These are phyloP conservation scores for Cygnus atratus DNA, from an alignment of 2,113 vertebrate genomes.

Conservation along the genomic window DNA sequence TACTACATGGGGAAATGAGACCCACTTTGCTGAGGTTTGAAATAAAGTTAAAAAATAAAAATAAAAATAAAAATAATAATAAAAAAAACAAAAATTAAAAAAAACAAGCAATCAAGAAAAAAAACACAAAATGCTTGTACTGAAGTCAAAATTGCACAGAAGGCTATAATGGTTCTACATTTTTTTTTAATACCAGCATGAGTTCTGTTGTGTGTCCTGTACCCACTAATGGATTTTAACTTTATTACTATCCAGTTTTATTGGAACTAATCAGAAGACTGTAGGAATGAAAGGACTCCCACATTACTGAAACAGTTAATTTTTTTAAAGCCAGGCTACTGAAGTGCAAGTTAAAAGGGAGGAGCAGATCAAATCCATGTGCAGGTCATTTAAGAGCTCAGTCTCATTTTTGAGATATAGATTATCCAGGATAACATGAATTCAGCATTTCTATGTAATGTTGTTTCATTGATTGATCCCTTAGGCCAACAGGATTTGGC, in stretches of 20 bases:
- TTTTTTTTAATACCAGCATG: neutral
- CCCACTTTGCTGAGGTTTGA: rapidly evolving
- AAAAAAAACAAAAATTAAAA: neutral
- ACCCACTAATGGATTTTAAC: conserved; percentile 69
- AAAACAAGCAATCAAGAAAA: neutral
- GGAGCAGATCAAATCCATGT: conserved; percentile 68
- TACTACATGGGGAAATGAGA: neutral
- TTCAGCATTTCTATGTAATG: conserved; percentile 78
- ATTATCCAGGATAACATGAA: conserved; percentile 73
- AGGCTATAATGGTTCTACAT: neutral
- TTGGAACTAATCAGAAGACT: conserved; percentile 61
- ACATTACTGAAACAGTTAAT: conserved; percentile 75
- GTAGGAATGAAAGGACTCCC: conserved; percentile 60
- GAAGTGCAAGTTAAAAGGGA: conserved; percentile 71
- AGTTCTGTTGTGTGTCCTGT: conserved; percentile 62
- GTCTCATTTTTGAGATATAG: conserved; percentile 79
- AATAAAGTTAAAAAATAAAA: neutral
- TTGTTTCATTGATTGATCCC: conserved; percentile 79
- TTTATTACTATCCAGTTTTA: conserved; percentile 70
- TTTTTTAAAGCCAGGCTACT: conserved; percentile 71
- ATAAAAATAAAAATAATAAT: neutral
- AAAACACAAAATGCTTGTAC: neutral
- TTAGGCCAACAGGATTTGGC: conserved; percentile 51
- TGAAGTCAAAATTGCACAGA: neutral
- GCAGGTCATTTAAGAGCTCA: conserved; percentile 74